phyloP scores from a whole-genome alignment of 2,797 vertebrate species.

The Danio aesculapii region DNA sequence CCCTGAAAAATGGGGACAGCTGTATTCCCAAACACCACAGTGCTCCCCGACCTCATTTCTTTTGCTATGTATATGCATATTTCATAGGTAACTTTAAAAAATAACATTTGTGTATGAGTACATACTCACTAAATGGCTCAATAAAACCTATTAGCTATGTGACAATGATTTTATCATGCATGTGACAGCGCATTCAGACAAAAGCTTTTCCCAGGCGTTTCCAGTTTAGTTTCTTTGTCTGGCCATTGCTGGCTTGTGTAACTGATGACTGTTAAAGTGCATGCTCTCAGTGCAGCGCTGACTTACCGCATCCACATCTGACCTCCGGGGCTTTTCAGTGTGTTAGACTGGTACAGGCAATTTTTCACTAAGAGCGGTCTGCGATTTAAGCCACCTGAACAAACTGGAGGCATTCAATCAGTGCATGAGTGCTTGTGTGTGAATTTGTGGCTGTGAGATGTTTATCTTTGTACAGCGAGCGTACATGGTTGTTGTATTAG shows the following conservation, averaged over 20 bases:
- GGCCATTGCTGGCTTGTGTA: neutral
- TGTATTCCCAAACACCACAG: neutral
- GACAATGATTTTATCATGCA: neutral
- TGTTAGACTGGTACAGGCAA: conserved; percentile 25
- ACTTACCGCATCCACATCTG: conserved; percentile 36
- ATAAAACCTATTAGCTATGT: neutral
- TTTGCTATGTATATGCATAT: neutral
- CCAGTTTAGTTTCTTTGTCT: conserved; percentile 13
- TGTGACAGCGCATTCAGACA: neutral
- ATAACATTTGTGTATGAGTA: neutral
- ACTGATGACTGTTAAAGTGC: conserved; percentile 30
- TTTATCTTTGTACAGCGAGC: conserved; percentile 34
- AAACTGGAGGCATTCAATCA: conserved; percentile 40
- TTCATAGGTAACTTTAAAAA: neutral
- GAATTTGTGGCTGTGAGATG: conserved; percentile 18
- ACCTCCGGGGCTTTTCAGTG: conserved; percentile 23
- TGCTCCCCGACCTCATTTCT: neutral
- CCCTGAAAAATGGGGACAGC: neutral
- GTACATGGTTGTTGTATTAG: conserved; percentile 43
- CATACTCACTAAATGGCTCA: neutral
- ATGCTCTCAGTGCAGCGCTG: conserved; percentile 34
- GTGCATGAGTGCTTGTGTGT: conserved; percentile 16
- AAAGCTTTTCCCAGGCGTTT: neutral
- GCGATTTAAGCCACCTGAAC: conserved; percentile 44
- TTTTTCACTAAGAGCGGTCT: conserved; percentile 43